These are phyloP conservation scores for Diadema setosum DNA, from an alignment of 35 echinoderm and acorn worm species.

Conservation along the genomic window DNA sequence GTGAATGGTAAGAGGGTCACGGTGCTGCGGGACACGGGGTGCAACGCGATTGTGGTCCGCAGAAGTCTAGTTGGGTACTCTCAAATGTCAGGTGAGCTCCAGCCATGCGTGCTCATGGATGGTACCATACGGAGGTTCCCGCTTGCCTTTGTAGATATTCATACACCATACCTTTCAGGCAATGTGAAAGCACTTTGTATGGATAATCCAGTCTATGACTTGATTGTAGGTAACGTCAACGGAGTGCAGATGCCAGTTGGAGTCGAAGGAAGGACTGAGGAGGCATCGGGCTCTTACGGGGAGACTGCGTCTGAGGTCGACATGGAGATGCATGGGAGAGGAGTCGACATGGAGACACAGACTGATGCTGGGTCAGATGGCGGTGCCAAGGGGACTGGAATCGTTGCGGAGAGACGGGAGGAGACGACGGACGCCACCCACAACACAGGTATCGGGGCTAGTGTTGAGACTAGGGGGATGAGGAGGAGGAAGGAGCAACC, in stretches of 20 bases:
- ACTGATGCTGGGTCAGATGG: not conserved
- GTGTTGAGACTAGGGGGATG: slow-evolving; percentile 11
- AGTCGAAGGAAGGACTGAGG: not conserved
- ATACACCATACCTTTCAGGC: slow-evolving; percentile 22
- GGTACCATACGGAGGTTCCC: slow-evolving; percentile 37
- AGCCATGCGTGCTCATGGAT: slow-evolving; percentile 55
- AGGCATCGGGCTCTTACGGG: not conserved
- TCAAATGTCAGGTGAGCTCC: slow-evolving; percentile 43
- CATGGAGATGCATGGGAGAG: not conserved
- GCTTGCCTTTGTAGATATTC: slow-evolving; percentile 13
- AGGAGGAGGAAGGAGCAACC: not conserved
- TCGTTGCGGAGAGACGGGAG: not conserved
- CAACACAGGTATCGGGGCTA: not conserved
- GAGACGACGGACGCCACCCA: not conserved
- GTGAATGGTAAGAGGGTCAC: not conserved
- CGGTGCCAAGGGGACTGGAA: not conserved
- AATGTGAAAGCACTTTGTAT: slow-evolving; percentile 24
- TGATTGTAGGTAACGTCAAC: slow-evolving; percentile 53
- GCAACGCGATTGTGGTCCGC: slow-evolving; percentile 42
- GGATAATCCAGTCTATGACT: slow-evolving; percentile 59
- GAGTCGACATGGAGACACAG: not conserved
- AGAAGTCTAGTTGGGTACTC: not conserved
- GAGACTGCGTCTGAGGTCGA: not conserved
- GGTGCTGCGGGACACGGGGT: slow-evolving; percentile 53
- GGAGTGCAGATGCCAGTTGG: slow-evolving; percentile 3